Evolutionary conservation across 2,797 vertebrate species (phyloP).

Genomic region (Leptoclinus maculatus): DNA sequence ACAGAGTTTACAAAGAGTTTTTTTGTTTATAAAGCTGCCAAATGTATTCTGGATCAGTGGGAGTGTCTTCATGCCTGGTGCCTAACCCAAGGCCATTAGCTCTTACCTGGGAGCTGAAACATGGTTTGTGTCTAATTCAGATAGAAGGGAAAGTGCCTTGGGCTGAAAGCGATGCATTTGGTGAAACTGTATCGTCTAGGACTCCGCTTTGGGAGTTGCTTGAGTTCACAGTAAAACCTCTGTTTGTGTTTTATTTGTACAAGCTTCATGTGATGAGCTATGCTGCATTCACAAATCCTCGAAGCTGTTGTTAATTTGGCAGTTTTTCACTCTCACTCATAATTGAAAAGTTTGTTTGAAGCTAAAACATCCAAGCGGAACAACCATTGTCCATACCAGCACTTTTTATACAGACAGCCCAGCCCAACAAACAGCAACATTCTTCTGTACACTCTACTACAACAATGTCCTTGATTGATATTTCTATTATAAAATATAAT

Average conservation of each 20-base stretch:
- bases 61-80: slow-evolving; percentile 20
- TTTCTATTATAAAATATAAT: background rate
- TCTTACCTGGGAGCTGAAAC: slow-evolving; percentile 36
- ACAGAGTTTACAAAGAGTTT: slow-evolving; percentile 17
- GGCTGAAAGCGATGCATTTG: slow-evolving; percentile 14
- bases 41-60: slow-evolving; percentile 22
- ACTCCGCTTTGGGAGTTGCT: slow-evolving; percentile 22
- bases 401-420: background rate
- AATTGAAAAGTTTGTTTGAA: background rate
- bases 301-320: background rate
- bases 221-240: slow-evolving; percentile 17
- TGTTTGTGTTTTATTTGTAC: slow-evolving; percentile 23
- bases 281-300: background rate
- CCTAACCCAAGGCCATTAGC: slow-evolving; percentile 21
- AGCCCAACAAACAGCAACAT: background rate
- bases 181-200: slow-evolving; percentile 16
- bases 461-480: background rate
- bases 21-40: slow-evolving; percentile 32
- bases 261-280: slow-evolving; percentile 11
- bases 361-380: background rate
- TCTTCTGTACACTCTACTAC: background rate
- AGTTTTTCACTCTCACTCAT: background rate
- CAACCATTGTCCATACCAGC: background rate
- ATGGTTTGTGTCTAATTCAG: slow-evolving; percentile 40
- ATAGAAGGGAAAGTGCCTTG: slow-evolving; percentile 12